Base-by-base conservation (phyloP, 1,140 invertebrate genomes). In the Penaeus indicus region DNA sequence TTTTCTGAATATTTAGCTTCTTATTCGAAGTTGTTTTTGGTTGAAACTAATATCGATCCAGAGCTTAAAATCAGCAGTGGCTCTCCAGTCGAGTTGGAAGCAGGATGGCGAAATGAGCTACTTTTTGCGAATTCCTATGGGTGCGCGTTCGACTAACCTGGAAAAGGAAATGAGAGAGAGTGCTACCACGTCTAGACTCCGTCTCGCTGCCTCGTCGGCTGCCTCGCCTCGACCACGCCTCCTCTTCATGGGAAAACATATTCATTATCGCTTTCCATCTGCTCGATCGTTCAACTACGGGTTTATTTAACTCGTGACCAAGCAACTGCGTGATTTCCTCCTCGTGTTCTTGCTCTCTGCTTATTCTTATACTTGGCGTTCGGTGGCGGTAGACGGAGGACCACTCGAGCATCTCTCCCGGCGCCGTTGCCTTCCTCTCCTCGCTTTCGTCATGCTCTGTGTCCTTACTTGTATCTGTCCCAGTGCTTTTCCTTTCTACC, bases 81-180 rank as follows among this genome's bases (percentile, higher is more conserved):
- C 25, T 7, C 11, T 63, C 63, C 25, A 22, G 27, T 60, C 38
- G 3, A 7, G 25, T 27, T 19, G 0, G 10, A 0, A 27, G 27
- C 27, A 19, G 61, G 8, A 60, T 22, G 61, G 25, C 62, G 25
- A 60, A 25, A 60, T 82, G n/a, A 62, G 22, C 80, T 82, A 25
- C 60, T 11, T 13, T 25, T 47, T 10, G 85, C 54, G 54, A 13
- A 22, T n/a, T 21, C 54, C 0, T 8, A 1, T 54, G 54, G 11
- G 54, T 13, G 11, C 54, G 11, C 54, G 8, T 16, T 54, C 54
- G 32, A 88, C 86, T 88, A 62, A 88, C 87, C 87, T 88, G 87
- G 72, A 84, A 78, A 8, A 88, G 81, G 27, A 88, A 81, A 54
- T 88, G 75, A 18, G 87, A 88, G 60, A 88, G 72, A 5, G 82